Conservation (phyloP, 2,113 vertebrate species). For the Rhineura floridana region DNA sequence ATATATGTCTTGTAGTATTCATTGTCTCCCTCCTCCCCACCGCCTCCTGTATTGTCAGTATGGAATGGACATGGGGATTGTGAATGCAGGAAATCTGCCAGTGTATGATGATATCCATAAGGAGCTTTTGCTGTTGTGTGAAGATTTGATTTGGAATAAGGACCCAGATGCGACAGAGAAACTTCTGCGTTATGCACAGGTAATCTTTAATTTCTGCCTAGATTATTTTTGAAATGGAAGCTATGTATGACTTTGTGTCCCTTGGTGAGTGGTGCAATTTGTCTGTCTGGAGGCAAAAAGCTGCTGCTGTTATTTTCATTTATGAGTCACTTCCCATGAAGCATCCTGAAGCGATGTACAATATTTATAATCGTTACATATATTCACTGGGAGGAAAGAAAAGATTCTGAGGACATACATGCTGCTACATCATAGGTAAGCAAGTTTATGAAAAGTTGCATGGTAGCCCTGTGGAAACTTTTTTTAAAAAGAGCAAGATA, state of each 20-base stretch:
- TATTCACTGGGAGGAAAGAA: background rate
- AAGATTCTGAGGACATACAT: background rate
- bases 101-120: conserved; percentile 95
- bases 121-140: conserved; percentile 90
- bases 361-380: no score
- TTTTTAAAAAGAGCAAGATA: background rate
- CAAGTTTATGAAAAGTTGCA: background rate
- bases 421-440: background rate
- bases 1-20: conserved; percentile 25
- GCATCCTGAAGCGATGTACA: no score
- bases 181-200: conserved; percentile 92
- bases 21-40: background rate
- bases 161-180: conserved; percentile 94
- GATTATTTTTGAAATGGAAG: background rate
- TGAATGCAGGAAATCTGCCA: conserved; percentile 94
- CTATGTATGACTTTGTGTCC: background rate
- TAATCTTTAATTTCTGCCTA: conserved; percentile 56
- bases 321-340: no score
- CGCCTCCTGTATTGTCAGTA: conserved; percentile 70
- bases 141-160: conserved; percentile 96
- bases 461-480: background rate
- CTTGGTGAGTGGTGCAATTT: background rate
- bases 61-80: conserved; percentile 99
- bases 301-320: no score
- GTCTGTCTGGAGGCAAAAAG: background rate